These are phyloP conservation scores for Nycteola revayana DNA, from an alignment of 2,888 invertebrate species.

Conservation along the genomic window DNA sequence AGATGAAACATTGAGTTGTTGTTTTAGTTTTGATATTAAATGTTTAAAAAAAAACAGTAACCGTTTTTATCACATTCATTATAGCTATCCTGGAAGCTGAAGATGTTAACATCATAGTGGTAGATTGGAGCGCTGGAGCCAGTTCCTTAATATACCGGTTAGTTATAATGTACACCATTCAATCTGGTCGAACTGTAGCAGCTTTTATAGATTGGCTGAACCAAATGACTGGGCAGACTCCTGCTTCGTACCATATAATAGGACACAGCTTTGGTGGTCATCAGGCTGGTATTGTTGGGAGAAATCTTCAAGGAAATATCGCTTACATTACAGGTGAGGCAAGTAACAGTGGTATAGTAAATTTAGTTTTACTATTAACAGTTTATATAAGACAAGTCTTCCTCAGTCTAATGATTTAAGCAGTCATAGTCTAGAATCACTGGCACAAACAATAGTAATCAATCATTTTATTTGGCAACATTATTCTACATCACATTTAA, in stretches of 20 bases:
- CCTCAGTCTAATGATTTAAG: no score
- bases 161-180: conserved; percentile 48
- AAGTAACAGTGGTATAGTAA: no score
- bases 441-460: no score
- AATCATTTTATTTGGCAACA: no score
- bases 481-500: no score
- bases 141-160: conserved; percentile 38
- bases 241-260: conserved; percentile 51
- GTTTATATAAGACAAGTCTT: no score
- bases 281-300: conserved; percentile 56
- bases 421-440: no score
- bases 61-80: no score
- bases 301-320: conserved; percentile 47
- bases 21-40: no score
- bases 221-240: conserved; percentile 33
- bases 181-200: conserved; percentile 50
- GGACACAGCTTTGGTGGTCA: conserved; percentile 62
- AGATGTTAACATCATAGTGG: conserved; percentile 59
- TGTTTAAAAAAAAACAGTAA: no score
- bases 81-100: conserved; percentile 52
- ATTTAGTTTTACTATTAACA: no score
- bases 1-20: no score
- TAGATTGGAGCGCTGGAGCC: conserved; percentile 62
- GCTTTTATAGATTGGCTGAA: conserved; percentile 58
- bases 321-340: conserved; percentile 55